These are phyloP conservation scores for Thumatha senex DNA, from an alignment of 2,888 invertebrate species.

Conservation along the genomic window DNA sequence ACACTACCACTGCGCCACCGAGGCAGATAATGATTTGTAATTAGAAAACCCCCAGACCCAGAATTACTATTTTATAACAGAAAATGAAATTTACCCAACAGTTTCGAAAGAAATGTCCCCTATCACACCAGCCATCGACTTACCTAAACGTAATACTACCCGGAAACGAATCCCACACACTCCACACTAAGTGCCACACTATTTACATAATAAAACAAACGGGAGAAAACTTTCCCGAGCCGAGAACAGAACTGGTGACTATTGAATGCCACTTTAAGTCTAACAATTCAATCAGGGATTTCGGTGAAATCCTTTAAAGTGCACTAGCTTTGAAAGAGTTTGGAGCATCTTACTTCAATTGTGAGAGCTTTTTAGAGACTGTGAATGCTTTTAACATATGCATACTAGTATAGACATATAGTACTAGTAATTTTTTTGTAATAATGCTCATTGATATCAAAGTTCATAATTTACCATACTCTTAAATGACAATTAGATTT, in stretches of 20 bases:
- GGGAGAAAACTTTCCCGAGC: slow-evolving; percentile 30
- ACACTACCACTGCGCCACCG: too few species aligned
- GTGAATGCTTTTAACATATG: slow-evolving; percentile 1
- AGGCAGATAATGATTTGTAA: too few species aligned
- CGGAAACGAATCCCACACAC: slow-evolving; percentile 35
- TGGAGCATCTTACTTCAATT: background rate
- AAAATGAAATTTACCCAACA: background rate
- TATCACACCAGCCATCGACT: slow-evolving; percentile 14
- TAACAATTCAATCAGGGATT: slow-evolving; percentile 36
- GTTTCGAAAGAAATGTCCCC: background rate
- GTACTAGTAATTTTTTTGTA: too few species aligned
- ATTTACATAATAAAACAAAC: slow-evolving; percentile 58
- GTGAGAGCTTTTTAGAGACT: background rate
- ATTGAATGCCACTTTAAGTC: slow-evolving; percentile 28
- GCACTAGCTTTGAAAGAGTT: slow-evolving; percentile 7
- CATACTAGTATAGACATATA: background rate
- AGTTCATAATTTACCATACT: too few species aligned
- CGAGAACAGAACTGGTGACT: slow-evolving; percentile 27
- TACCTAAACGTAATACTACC: slow-evolving; percentile 27
- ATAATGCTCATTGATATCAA: too few species aligned
- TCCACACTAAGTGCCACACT: slow-evolving; percentile 30
- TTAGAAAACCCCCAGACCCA: too few species aligned
- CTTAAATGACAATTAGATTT: too few species aligned
- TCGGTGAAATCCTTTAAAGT: slow-evolving; percentile 36
- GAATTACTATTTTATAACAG: too few species aligned